Percentiles rank a stretch among this genome's conserved stretches.
Conservation (phyloP, 1,140 invertebrate genomes). For the Tetramorium parvispinum region DNA sequence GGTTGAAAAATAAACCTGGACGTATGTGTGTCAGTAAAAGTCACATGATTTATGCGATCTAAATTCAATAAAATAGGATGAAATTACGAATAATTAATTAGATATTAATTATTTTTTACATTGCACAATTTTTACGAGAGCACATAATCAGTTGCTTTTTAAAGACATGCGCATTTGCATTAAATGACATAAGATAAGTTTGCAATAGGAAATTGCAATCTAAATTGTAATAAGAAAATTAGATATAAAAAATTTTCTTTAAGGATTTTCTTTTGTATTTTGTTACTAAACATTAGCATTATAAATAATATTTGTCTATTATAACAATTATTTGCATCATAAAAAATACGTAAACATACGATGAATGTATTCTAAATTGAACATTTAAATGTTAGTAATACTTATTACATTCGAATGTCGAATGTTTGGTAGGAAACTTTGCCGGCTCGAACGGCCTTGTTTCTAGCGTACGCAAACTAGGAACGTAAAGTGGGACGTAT, state of each 20-base stretch:
- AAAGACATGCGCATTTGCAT: neutral
- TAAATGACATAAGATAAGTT: neutral
- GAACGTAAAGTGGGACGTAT: conserved; percentile 32
- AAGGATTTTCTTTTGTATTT: neutral
- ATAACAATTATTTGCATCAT: neutral
- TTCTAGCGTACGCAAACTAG: conserved; percentile 8
- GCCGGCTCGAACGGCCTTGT: conserved; percentile 20
- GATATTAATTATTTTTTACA: neutral
- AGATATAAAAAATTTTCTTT: neutral
- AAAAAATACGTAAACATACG: too few species aligned
- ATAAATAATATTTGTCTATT: neutral
- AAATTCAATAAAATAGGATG: neutral
- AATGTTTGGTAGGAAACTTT: conserved; percentile 8
- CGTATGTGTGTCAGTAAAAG: neutral
- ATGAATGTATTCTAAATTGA: neutral
- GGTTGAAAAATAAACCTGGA: conserved; percentile 37
- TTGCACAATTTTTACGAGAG: neutral
- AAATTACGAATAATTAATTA: neutral
- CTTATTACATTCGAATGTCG: neutral
- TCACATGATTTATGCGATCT: neutral
- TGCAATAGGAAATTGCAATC: neutral
- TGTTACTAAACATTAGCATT: neutral
- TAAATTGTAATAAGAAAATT: neutral
- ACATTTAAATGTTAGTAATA: neutral
- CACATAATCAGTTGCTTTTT: neutral